Base-by-base conservation (phyloP, 2,797 vertebrate genomes). In the Acipenser oxyrinchus region DNA sequence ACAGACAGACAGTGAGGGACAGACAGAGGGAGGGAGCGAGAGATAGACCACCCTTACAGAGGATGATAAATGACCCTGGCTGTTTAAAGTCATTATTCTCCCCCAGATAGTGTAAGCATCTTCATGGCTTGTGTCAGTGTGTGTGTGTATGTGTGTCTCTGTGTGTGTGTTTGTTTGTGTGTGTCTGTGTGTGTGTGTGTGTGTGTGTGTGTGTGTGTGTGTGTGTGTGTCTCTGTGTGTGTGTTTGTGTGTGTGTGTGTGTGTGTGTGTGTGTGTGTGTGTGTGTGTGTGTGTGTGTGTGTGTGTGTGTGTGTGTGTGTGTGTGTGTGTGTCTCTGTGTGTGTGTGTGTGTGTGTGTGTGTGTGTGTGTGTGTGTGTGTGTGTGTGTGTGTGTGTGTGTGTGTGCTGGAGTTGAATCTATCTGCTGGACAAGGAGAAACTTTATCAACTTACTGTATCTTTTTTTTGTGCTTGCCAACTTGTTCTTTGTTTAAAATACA, bases 381-480 rank as follows among this genome's bases (percentile, higher is more conserved):
- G 60, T 72, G 59, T 72, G 63, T 73, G 68, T 73, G 53, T 66
- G 9, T 64, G 63, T 68, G 8, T 65, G 67, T 66, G 71, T 53
- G 51, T 53, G 48, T 65, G 23, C 2, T 37, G 23, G 23, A 37
- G 4, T 37, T 37, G 66, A 67, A 53, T 53, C 65, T 68, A 57
- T 69, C 48, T 65, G 48, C 12, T 70, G 66, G 23, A 37, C 23
- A 37, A 37, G 23, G 23, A 37, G 6, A 58, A 23, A 9, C 58
- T 51, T 65, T 13, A 23, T 55, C 7, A 53, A 37, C 48, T 66
- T 66, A 37, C 58, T 4, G 6, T 51, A 13, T 48, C 23, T 9
- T 64, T 60, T 69, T 52, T 13, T 50, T 60, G 63, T 15, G 18
- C 11, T 51, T 70, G 23, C 23, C 2, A 37, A 48, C 58, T 66